phyloP scores from a whole-genome alignment of 2,888 invertebrate species.

The Hypsopygia costalis region DNA sequence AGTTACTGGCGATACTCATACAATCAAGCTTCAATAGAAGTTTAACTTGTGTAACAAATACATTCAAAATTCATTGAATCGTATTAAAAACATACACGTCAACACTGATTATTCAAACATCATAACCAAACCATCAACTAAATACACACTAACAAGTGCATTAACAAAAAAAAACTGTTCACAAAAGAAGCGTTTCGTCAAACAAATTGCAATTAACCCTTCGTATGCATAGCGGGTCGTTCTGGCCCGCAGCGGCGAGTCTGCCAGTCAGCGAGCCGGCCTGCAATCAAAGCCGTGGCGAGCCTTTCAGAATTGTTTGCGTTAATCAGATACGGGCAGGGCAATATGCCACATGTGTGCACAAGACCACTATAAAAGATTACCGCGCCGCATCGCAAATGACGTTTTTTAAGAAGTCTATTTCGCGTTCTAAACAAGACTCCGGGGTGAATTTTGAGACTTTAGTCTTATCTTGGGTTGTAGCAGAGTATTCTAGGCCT shows the following conservation, averaged over 20 bases:
- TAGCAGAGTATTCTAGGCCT: background rate
- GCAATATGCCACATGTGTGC: constrained; percentile 69
- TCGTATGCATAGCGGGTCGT: constrained; percentile 35
- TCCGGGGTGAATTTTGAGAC: constrained; percentile 11
- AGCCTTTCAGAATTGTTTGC: constrained; percentile 54
- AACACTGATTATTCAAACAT: constrained; percentile 7
- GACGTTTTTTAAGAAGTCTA: constrained; percentile 27
- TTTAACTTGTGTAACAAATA: too few species aligned
- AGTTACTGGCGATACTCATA: too few species aligned
- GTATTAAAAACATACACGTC: constrained; percentile 1
- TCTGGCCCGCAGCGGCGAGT: constrained; percentile 27
- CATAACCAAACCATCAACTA: constrained; percentile 6
- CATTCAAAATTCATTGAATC: too few species aligned
- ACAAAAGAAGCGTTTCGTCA: constrained; percentile 40
- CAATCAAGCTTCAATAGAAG: too few species aligned
- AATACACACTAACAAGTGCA: constrained; percentile 14
- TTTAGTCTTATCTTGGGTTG: constrained; percentile 8
- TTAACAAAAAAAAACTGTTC: constrained; percentile 20
- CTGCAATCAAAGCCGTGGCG: constrained; percentile 28
- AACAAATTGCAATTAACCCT: constrained; percentile 60
- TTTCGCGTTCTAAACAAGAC: constrained; percentile 21
- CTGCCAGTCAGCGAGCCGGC: background rate
- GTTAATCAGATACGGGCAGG: constrained; percentile 61
- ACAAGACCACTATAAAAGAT: constrained; percentile 37
- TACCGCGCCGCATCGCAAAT: constrained; percentile 39